These are phyloP conservation scores for Athalia cordata DNA, from an alignment of 2,888 invertebrate species.

Conservation along the genomic window DNA sequence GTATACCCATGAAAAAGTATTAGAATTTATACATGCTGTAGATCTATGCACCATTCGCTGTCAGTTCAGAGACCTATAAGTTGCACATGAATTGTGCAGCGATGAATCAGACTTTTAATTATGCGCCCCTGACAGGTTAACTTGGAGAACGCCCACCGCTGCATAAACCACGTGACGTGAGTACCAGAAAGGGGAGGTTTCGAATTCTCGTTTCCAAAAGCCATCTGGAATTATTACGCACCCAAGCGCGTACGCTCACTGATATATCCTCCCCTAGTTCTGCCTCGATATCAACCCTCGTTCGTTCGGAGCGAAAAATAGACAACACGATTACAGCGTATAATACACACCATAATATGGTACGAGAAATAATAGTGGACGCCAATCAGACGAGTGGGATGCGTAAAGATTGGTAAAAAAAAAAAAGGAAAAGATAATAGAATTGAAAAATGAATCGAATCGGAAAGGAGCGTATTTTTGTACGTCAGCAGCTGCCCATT, in stretches of 20 bases:
- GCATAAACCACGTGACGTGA: slow-evolving; percentile 11
- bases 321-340: neutral
- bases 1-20: too few relatives aligned
- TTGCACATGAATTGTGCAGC: neutral
- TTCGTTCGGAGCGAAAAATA: neutral
- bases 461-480: neutral
- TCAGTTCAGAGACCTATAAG: neutral
- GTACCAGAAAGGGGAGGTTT: slow-evolving; percentile 25
- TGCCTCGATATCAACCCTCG: too few relatives aligned
- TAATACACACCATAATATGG: too few relatives aligned
- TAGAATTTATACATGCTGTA: too few relatives aligned
- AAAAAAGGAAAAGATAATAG: too few relatives aligned
- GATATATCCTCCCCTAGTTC: neutral
- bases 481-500: neutral
- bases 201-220: slow-evolving; percentile 6
- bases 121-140: slow-evolving; percentile 32
- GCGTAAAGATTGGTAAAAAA: too few relatives aligned
- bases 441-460: neutral
- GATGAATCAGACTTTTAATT: slow-evolving; percentile 38
- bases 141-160: slow-evolving; percentile 13
- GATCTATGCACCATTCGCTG: too few relatives aligned
- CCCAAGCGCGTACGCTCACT: neutral
- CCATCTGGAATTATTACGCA: slow-evolving; percentile 11
- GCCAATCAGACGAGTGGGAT: too few relatives aligned
- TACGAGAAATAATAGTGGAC: too few relatives aligned